Base-by-base conservation (phyloP, 2,797 vertebrate genomes). In the Lithobates sylvaticus region DNA sequence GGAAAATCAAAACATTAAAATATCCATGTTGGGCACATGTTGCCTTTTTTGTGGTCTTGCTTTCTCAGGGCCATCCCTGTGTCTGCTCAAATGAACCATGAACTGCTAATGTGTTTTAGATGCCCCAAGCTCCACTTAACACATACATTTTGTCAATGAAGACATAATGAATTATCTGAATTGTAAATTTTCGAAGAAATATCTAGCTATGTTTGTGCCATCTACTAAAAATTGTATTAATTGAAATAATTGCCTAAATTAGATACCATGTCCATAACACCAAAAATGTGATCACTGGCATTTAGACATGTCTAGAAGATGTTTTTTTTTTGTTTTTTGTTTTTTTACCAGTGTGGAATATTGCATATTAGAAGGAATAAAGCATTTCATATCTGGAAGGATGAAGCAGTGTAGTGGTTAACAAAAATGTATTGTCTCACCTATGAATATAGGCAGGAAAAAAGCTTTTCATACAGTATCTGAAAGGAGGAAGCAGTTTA, bases 81-180 rank as follows among this genome's bases (percentile, higher is more conserved):
- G 81, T 87, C 81, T 87, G 61, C 69, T 54, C 76, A 73, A 87
- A 87, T 87, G 86, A 87, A 68, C 80, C 86, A 75, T 83, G 76
- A 79, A 87, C 75, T 29, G 26, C 32, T 87, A 87, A 87, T 87
- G 75, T 87, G 42, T 72, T 78, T 67, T 74, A 74, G 68, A 74
- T 74, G 81, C 76, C 86, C 76, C 6, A 65, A 79, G 86, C 80
- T 42, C 76, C 80, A 83, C 69, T 78, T 78, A 83, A 70, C 76
- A 74, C 42, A 73, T 78, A 86, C 23, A 72, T 18, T 74, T 78
- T 79, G 84, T 80, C 69, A 74, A 80, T 79, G 76, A 68, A 26
- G 21, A 85, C 44, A 75, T 85, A 54, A 80, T 79, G 29, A 79
- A 85, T 85, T 44, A 85, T n/a, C 54, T 23, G 26, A 72, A 85